phyloP scores from a whole-genome alignment of 2,888 invertebrate species.

The Lepidocyrtinus sp. region DNA sequence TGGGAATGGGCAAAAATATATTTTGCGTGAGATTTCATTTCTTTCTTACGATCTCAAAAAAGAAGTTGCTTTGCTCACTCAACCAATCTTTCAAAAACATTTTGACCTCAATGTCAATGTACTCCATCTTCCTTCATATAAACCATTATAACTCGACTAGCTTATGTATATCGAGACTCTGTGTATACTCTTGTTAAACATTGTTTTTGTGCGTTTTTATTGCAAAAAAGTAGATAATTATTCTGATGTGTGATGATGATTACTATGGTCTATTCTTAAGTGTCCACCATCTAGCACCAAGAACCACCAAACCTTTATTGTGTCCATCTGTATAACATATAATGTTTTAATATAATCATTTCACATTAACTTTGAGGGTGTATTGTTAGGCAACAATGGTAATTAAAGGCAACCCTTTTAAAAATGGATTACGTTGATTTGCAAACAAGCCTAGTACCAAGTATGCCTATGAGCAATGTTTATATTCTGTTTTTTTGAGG shows the following conservation, averaged over 20 bases:
- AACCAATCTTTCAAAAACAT: constrained; percentile 59
- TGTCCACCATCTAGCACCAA: constrained; percentile 32
- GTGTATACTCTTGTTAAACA: constrained; percentile 10
- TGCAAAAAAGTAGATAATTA: constrained; percentile 23
- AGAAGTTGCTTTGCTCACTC: constrained; percentile 57
- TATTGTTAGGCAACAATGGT: constrained; percentile 48
- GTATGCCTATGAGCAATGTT: too few species aligned
- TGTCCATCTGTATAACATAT: constrained; percentile 23
- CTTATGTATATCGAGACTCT: neutral
- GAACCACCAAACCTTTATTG: constrained; percentile 8
- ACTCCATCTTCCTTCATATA: constrained; percentile 53
- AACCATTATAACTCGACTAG: too few species aligned
- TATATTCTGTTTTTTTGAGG: constrained; percentile 46
- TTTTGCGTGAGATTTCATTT: constrained; percentile 52
- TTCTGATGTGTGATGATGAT: constrained; percentile 29
- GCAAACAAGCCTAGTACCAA: constrained; percentile 27
- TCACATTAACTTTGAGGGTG: neutral
- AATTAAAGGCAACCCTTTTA: constrained; percentile 40
- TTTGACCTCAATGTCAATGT: constrained; percentile 62
- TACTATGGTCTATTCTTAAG: constrained; percentile 1
- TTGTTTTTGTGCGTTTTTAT: constrained; percentile 32
- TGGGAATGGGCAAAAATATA: constrained; percentile 54
- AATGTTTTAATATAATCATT: constrained; percentile 15
- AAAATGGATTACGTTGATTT: constrained; percentile 47
- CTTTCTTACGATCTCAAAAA: neutral